Base-by-base conservation (phyloP, 2,113 vertebrate genomes). In the Struthidea cinerea region DNA sequence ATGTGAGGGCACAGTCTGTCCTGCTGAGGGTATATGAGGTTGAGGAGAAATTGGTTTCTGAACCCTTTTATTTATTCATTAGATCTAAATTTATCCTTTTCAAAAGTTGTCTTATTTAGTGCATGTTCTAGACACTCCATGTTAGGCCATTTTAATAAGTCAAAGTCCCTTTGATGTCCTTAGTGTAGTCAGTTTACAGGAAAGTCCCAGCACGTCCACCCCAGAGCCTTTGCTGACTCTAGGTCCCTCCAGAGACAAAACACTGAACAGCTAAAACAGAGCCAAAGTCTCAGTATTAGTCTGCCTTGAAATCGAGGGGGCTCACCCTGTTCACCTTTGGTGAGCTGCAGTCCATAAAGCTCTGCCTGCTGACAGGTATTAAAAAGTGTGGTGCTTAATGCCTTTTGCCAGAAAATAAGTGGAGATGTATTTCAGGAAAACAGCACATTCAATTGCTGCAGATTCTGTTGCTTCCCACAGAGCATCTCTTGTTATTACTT, bases 111-210 rank as follows among this genome's bases (percentile, higher is more conserved):
- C 68, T 70, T 79, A 69, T 69, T 80, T 63, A 82, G 52, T n/a
- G 32, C 23, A 18, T 60, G 81, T 71, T 93, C 81, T 73, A 85
- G 74, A 82, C 74, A 82, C 18, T 10, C 57, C 79, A 3, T 0
- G 0, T n/a, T 59, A 64, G 39, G 53, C 49, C 74, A 76, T 22
- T 84, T 90, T 68, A 89, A 73, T 75, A 89, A 87, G 79, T 92
- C 81, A 94, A 89, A 84, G 44, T 41, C 50, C n/a, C 55, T 87
- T 96, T 94, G 69, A 93, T 82, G 81, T 90, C 57, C 69, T 64
- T 3, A 78, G 44, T 6, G 12, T 12, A 49, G 18, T 44, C 65
- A 35, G n/a, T 23, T 85, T 60, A 87, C 77, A 85, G 78, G 78
- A 90, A 94, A 82, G 87, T 53, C 94, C 80, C 80, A 79, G 76